Base-by-base conservation (phyloP, 2,113 vertebrate species). In the Asarcornis scutulata region DNA sequence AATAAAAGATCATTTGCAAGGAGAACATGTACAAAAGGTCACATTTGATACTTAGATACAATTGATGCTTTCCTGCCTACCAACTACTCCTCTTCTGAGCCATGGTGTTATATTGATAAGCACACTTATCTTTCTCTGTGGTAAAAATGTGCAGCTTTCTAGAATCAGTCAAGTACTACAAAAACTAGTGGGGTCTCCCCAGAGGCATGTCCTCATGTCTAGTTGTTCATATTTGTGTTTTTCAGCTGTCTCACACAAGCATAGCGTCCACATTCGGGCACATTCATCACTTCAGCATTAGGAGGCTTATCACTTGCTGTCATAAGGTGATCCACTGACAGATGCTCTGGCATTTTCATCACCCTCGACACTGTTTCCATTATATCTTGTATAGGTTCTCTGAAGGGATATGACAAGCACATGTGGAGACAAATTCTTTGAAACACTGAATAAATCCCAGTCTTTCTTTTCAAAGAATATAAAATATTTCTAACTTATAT, bases 261-360 rank as follows among this genome's bases (percentile, higher is more conserved):
- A 72, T 13, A 92, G 91, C 38, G 4, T 93, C 90, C 94, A 86
- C 76, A 91, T 80, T 75, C 7, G 10, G 66, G 66, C 72, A 82
- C 89, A 89, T 94, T 95, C 91, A 94, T 96, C 94, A 89, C 25
- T 26, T 80, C 64, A 81, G 91, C 86, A 77, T 97, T 91, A 93
- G 83, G 74, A 96, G 69, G 52, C 95, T 95, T 95, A 97, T 96
- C 86, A 60, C 64, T 95, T 10, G 27, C 87, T 96, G 88, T 97
- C 97, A 94, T 46, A 68, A 93, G 77, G 88, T 86, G 91, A 97
- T 93, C 91, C 84, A 86, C 84, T 93, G 93, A 89, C 74, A 91
- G 90, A 91, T 73, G 46, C 44, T 59, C 40, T 94, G 86, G 88
- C 63, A 81, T 84, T 88, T 86, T 91, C 88, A 83, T 78, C 73